Percentiles rank a stretch among this genome's conserved stretches.
These are phyloP conservation scores for Schizotus pectinicornis DNA, from an alignment of 2,888 invertebrate species.

Conservation along the genomic window DNA sequence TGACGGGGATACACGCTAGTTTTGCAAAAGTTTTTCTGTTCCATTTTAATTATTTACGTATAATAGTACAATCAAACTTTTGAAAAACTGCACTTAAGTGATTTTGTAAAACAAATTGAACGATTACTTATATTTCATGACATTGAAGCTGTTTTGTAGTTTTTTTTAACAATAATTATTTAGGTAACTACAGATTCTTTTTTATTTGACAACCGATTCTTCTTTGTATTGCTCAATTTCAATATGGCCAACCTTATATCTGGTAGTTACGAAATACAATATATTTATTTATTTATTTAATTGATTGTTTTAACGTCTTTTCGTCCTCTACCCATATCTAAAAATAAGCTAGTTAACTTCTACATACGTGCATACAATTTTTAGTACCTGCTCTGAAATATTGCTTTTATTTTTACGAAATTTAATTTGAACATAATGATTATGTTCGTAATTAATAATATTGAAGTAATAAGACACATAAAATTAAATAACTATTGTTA, in stretches of 20 bases:
- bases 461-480: neutral
- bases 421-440: too few relatives aligned
- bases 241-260: conserved; percentile 19
- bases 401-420: too few relatives aligned
- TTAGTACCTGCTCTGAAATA: too few relatives aligned
- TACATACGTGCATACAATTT: too few relatives aligned
- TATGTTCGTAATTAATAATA: too few relatives aligned
- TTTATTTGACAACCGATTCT: conserved; percentile 24
- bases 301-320: neutral
- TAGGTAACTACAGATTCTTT: neutral
- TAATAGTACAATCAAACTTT: neutral
- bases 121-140: conserved; percentile 26
- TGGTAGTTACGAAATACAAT: conserved; percentile 29
- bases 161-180: conserved; percentile 26
- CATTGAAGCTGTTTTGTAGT: conserved; percentile 36
- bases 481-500: conserved; percentile 2
- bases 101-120: neutral
- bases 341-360: too few relatives aligned
- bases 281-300: conserved; percentile 36
- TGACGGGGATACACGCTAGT: too few relatives aligned
- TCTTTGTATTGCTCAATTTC: conserved; percentile 38
- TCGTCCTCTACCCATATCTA: neutral
- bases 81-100: neutral
- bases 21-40: too few relatives aligned
- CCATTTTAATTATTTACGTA: neutral